A percentile compares a stretch with the other conserved stretches of the same genome.
Conservation (phyloP, 2,797 vertebrate genomes). For the Leucoraja ocellata region DNA sequence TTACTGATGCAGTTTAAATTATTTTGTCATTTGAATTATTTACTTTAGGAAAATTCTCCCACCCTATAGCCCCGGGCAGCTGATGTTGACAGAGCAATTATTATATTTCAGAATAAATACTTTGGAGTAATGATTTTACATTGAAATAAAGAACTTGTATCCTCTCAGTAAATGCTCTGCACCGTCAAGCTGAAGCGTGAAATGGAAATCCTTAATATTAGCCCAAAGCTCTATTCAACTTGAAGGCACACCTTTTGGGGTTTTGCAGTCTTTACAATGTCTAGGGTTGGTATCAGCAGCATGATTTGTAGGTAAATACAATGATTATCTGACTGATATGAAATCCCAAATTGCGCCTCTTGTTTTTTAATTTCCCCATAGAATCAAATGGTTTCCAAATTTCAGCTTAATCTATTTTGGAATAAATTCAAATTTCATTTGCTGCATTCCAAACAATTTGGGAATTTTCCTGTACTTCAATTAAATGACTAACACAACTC, state of each 20-base stretch:
- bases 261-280: not conserved
- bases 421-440: slow-evolving; percentile 4
- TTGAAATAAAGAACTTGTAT: not conserved
- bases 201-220: slow-evolving; percentile 57
- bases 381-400: not conserved
- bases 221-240: slow-evolving; percentile 52
- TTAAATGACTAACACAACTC: not conserved
- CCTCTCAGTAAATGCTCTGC: not conserved
- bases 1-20: slow-evolving; percentile 33
- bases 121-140: not conserved
- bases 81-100: not conserved
- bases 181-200: slow-evolving; percentile 43
- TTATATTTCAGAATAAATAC: not conserved
- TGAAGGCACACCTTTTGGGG: not conserved
- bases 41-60: not conserved
- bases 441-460: not conserved
- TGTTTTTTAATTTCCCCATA: not conserved
- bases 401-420: not conserved
- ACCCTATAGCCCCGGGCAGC: no score
- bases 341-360: slow-evolving; percentile 14
- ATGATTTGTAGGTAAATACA: not conserved
- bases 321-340: not conserved
- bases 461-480: not conserved
- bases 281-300: not conserved
- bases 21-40: not conserved